A percentile compares a stretch with the other conserved stretches of the same genome.
phyloP scores from a whole-genome alignment of 2,888 invertebrate species.

The Rotaria magnacalcarata region DNA sequence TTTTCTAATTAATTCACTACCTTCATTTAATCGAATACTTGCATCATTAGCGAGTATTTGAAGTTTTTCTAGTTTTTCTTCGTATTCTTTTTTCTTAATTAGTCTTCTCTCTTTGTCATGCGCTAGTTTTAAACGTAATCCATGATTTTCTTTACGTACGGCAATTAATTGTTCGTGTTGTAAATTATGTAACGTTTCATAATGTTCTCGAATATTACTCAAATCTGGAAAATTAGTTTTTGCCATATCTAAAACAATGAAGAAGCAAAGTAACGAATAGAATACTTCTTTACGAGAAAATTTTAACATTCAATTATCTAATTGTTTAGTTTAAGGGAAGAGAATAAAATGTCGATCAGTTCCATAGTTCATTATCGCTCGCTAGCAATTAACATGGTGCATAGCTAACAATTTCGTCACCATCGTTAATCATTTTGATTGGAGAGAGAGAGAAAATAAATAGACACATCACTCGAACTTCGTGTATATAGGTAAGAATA shows the following conservation, averaged over 20 bases:
- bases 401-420: background rate
- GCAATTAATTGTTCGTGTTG: background rate
- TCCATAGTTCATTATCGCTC: background rate
- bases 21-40: background rate
- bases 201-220: background rate
- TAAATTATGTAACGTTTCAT: background rate
- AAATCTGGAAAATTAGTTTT: background rate
- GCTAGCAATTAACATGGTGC: background rate
- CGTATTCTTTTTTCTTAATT: background rate
- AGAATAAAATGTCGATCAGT: background rate
- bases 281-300: too few species aligned
- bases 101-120: background rate
- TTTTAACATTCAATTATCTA: background rate
- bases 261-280: too few species aligned
- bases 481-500: background rate
- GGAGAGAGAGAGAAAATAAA: background rate
- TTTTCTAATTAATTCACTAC: background rate
- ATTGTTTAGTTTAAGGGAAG: background rate
- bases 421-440: constrained; percentile 7
- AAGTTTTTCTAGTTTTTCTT: background rate
- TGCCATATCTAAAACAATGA: too few species aligned
- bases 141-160: background rate
- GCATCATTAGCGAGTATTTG: background rate
- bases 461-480: background rate
- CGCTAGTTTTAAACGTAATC: background rate